These are phyloP conservation scores for Pharmacophagus antenor DNA, from an alignment of 2,888 invertebrate species.

Conservation along the genomic window DNA sequence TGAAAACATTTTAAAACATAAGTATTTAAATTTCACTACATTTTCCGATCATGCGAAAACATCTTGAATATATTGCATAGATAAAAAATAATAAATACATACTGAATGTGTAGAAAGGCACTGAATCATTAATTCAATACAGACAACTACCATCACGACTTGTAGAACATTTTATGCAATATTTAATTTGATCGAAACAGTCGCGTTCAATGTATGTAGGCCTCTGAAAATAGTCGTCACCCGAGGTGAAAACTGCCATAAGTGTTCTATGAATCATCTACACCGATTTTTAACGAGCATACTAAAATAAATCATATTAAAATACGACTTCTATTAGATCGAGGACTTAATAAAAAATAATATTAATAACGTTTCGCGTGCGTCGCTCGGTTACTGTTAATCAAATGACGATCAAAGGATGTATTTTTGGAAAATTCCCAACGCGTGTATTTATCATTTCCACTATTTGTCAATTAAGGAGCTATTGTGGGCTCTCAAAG, in stretches of 20 bases:
- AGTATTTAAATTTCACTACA: too few species aligned
- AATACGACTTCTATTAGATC: slow-evolving; percentile 56
- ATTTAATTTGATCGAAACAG: slow-evolving; percentile 17
- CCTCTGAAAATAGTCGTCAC: slow-evolving; percentile 26
- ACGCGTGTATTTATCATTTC: slow-evolving; percentile 76
- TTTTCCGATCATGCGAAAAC: too few species aligned
- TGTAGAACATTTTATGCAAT: slow-evolving; percentile 1
- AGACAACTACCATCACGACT: not conserved
- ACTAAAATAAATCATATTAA: slow-evolving; percentile 58
- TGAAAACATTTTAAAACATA: not conserved
- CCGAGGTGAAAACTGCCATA: slow-evolving; percentile 42
- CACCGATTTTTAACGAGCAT: slow-evolving; percentile 43
- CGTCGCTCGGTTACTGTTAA: slow-evolving; percentile 67
- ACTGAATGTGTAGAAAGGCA: too few species aligned
- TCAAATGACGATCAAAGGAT: slow-evolving; percentile 75
- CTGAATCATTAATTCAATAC: not conserved
- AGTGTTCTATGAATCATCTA: slow-evolving; percentile 43
- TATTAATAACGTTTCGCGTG: slow-evolving; percentile 74
- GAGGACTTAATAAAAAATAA: slow-evolving; percentile 72
- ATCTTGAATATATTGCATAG: too few species aligned
- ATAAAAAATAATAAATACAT: too few species aligned
- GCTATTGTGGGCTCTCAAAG: slow-evolving; percentile 72
- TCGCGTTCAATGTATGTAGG: slow-evolving; percentile 1
- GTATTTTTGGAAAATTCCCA: slow-evolving; percentile 74
- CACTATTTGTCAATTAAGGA: slow-evolving; percentile 80